These are phyloP conservation scores for Sinodicranocentrus sp. DNA, from an alignment of 2,888 invertebrate genomes.

Conservation along the genomic window DNA sequence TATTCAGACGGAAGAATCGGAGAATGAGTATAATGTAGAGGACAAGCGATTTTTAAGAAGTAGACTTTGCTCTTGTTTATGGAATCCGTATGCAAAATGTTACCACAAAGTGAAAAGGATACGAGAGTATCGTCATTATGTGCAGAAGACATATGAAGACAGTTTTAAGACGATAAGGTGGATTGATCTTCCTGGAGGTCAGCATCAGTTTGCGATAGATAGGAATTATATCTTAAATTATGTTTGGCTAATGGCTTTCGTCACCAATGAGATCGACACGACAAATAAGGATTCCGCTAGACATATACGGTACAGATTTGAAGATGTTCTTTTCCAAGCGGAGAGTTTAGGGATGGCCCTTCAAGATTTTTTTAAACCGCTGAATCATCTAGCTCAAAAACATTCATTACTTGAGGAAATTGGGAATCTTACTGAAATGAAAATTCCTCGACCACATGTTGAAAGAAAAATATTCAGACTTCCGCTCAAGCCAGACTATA, in stretches of 20 bases:
- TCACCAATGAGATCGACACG: constrained; percentile 43
- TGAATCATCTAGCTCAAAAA: constrained; percentile 22
- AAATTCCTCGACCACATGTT: constrained; percentile 12
- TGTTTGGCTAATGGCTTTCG: constrained; percentile 49
- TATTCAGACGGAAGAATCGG: constrained; percentile 42
- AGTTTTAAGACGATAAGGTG: constrained; percentile 31
- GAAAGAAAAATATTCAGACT: constrained; percentile 52
- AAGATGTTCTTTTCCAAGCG: constrained; percentile 42
- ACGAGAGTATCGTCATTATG: constrained; percentile 30
- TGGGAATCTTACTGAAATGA: constrained; percentile 19
- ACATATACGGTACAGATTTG: constrained; percentile 29
- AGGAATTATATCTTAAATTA: constrained; percentile 58
- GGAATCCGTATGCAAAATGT: constrained; percentile 31
- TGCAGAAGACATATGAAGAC: constrained; percentile 30
- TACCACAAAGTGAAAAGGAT: constrained; percentile 36
- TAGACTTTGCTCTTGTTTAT: background rate
- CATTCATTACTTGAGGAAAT: constrained; percentile 34
- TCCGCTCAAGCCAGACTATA: constrained; percentile 39
- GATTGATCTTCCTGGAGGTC: constrained; percentile 57
- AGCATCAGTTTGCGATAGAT: constrained; percentile 42
- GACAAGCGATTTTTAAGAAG: background rate
- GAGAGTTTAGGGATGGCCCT: constrained; percentile 50
- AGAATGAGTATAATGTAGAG: constrained; percentile 20
- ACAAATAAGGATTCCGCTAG: constrained; percentile 45
- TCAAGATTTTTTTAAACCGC: constrained; percentile 39